These are phyloP conservation scores for Oreochromis niloticus DNA, from an alignment of 2,113 vertebrate genomes.

Conservation along the genomic window DNA sequence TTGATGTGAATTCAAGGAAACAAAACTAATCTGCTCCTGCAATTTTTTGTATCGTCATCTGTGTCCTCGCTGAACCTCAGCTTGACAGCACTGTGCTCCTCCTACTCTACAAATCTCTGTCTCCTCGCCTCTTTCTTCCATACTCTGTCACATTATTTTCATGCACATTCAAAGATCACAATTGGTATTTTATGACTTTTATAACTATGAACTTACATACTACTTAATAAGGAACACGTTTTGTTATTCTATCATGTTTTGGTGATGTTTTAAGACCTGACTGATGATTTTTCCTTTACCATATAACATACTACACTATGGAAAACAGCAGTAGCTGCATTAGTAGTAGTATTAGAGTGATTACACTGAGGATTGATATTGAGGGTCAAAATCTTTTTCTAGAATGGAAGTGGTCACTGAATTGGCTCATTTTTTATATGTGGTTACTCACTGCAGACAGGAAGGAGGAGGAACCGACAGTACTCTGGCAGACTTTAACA, in stretches of 20 bases:
- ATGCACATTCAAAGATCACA: neutral
- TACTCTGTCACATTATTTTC: neutral
- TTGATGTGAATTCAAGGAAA: neutral
- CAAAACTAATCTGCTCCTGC: neutral
- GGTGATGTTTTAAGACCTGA: neutral
- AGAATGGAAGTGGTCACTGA: neutral
- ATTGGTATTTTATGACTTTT: neutral
- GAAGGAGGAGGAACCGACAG: neutral
- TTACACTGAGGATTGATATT: neutral
- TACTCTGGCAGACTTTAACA: slow-evolving; percentile 3
- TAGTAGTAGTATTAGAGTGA: neutral
- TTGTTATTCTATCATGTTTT: neutral
- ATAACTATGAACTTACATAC: neutral
- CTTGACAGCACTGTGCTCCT: neutral
- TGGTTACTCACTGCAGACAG: neutral
- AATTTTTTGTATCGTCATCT: neutral
- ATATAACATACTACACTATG: neutral
- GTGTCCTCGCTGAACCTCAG: slow-evolving; percentile 17
- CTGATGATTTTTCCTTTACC: neutral
- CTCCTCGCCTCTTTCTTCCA: neutral
- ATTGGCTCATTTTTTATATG: slow-evolving; percentile 1
- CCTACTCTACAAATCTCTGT: neutral
- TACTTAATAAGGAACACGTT: neutral
- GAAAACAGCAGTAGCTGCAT: neutral
- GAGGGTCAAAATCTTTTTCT: neutral